Base-by-base conservation (phyloP, 1,140 invertebrate species). In the Cydia splendana region DNA sequence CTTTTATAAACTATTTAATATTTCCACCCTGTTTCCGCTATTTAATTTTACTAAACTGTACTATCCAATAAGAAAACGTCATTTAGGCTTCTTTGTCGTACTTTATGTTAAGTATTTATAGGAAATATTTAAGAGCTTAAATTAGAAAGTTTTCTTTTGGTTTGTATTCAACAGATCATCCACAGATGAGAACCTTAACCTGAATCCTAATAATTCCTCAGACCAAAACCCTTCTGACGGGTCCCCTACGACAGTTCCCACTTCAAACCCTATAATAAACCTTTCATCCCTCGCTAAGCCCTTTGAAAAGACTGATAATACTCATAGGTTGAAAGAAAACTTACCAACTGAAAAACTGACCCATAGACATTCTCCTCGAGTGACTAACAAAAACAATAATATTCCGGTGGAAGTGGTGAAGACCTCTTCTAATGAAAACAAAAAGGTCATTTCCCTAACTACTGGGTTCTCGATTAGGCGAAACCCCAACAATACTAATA, bases 111-210 rank as follows among this genome's bases (percentile, higher is more conserved):
- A 53, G 62, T 69, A 74, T 69, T 34, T 78, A 74, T 78, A 75
- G 65, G 51, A 75, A 48, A 18, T 76, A 78, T 76, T 80, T 79
- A 78, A 81, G 80, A 85, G 88, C 85, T 88, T 89, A 79, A 87
- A 91, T 90, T 91, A 93, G 93, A 92, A 90, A 88, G 84, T 84
- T 87, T 92, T 88, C 81, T 91, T 91, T 90, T 90, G 87, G 87
- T 93, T 94, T 94, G 82, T 93, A 92, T 94, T 94, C 89, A 90
- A 93, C 93, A 94, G 93, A 94, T 94, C 90, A 88, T 90, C 93
- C 81, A 90, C 91, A 86, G 91, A 92, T 90, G 92, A 93, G 92
- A 93, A 85, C 88, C 91, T 85, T 83, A 89, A 84, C 82, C 86
- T 84, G 77, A 85, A 85, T 82, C 85, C 91, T 76, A 80, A 85